A percentile compares a stretch with the other conserved stretches of the same genome.
Evolutionary conservation across 1,140 invertebrate genomes (phyloP).

Genomic region (Diabrotica virgifera): DNA sequence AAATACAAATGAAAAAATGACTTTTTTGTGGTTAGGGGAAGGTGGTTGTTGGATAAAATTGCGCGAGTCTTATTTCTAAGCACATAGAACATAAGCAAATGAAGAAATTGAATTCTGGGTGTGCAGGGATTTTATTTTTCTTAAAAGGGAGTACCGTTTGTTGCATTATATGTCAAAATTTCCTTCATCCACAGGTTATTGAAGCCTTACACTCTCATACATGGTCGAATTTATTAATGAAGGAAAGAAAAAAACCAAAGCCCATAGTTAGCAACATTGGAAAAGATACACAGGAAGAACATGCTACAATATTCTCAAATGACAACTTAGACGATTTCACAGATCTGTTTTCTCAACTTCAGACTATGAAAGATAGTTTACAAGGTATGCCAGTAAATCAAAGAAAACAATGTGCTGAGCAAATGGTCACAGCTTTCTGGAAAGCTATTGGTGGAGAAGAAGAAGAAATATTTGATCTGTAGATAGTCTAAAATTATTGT

Average conservation of each 20-base stretch:
- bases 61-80: too few species aligned
- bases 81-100: too few species aligned
- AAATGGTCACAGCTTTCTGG: slow-evolving; percentile 77
- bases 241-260: slow-evolving; percentile 51
- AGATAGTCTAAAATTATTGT: neutral
- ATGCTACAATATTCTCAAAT: slow-evolving; percentile 5
- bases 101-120: too few species aligned
- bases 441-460: slow-evolving; percentile 73
- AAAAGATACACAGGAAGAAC: slow-evolving; percentile 6
- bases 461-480: slow-evolving; percentile 54
- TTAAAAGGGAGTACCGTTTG: too few species aligned
- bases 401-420: slow-evolving; percentile 69
- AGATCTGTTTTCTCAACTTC: slow-evolving; percentile 61
- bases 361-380: slow-evolving; percentile 67
- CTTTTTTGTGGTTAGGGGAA: too few species aligned
- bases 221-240: slow-evolving; percentile 73
- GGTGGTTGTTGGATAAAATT: too few species aligned
- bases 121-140: too few species aligned
- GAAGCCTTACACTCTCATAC: slow-evolving; percentile 73
- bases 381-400: slow-evolving; percentile 59
- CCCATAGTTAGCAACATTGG: neutral
- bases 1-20: too few species aligned
- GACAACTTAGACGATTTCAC: slow-evolving; percentile 55
- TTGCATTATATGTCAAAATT: neutral
- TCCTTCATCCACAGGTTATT: slow-evolving; percentile 30